Evolutionary conservation across 2,797 vertebrate genomes (phyloP), one percentile per base, ranked within the genome.

Genomic region (Lateolabrax maculatus): DNA sequence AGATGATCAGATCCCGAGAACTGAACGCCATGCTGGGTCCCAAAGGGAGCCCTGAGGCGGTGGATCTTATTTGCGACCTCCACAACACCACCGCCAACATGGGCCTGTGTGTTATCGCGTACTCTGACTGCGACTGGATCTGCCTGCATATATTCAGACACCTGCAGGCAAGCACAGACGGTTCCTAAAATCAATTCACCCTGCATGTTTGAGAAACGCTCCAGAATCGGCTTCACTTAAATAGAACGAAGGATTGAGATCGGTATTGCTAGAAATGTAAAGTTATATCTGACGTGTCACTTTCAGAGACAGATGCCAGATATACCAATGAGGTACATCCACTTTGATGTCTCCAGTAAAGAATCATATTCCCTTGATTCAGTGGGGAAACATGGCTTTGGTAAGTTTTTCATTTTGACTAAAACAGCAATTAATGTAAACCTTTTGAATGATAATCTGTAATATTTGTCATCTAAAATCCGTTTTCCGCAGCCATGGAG

Each of bases 81-180:
- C 89, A 97, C 90, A 97, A 96, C 90, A 97, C 96, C 75, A 97
- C 96, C 0, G 92, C 96, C 68, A 96, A 96, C 89, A 93, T 95
- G 94, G 96, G 95, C 48, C 77, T 95, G 79, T 96, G 96, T 86
- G 69, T 97, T 64, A 91, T 97, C 4, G 16, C 87, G 0, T 91
- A 92, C 37, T 92, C 87, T 0, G 84, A 94, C 84, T 48, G 73
- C 0, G 92, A 93, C 57, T 88, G 88, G 94, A 92, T 97, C 67
- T 81, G 90, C 77, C 77, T 97, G 89, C 96, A 97, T 83, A 91
- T 96, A 91, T 96, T 94, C 86, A 93, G 67, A 86, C 80, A 96
- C 79, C 92, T 96, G 41, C 93, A 96, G 95, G 96, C 86, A 89
- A 92, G 89, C 5, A 25, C 41, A 36, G 51, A 12, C 2, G 21